Conservation (phyloP, 2,113 vertebrate genomes). For the Sapayoa aenigma region DNA sequence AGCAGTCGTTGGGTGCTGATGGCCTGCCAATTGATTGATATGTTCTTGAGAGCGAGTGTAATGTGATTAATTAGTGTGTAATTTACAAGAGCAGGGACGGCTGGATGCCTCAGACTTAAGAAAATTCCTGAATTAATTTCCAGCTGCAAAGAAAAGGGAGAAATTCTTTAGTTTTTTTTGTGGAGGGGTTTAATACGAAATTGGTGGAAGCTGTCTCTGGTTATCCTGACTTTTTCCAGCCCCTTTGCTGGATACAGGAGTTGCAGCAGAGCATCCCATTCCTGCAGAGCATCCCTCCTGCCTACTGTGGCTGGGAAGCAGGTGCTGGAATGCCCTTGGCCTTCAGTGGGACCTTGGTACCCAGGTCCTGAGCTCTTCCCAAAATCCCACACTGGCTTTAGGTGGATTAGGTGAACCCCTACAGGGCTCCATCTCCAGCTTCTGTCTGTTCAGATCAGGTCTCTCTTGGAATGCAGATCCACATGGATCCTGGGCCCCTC, state of each 20-base stretch:
- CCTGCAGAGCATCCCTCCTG: not conserved
- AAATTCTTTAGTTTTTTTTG: not conserved
- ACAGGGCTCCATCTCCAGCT: not conserved
- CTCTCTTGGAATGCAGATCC: not conserved
- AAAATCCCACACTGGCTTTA: not conserved
- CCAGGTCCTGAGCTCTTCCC: not conserved
- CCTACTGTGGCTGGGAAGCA: rapidly evolving
- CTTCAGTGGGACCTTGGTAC: not conserved
- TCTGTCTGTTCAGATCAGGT: not conserved
- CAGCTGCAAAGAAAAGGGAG: not conserved
- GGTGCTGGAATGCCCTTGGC: not conserved
- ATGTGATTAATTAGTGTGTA: constrained; percentile 7
- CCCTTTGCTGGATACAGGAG: rapidly evolving
- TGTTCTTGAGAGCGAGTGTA: not conserved
- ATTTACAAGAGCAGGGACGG: not conserved
- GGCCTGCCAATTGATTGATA: not conserved
- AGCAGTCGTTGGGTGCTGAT: not conserved
- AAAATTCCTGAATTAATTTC: not conserved
- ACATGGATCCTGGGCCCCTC: not conserved
- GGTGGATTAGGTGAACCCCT: not conserved
- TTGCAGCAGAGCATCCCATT: not conserved
- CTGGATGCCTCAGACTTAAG: not conserved
- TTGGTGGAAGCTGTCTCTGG: rapidly evolving
- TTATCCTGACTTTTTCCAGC: rapidly evolving
- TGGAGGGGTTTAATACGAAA: rapidly evolving